Conservation (phyloP, 2,888 invertebrate genomes). For the Suillia variegata region DNA sequence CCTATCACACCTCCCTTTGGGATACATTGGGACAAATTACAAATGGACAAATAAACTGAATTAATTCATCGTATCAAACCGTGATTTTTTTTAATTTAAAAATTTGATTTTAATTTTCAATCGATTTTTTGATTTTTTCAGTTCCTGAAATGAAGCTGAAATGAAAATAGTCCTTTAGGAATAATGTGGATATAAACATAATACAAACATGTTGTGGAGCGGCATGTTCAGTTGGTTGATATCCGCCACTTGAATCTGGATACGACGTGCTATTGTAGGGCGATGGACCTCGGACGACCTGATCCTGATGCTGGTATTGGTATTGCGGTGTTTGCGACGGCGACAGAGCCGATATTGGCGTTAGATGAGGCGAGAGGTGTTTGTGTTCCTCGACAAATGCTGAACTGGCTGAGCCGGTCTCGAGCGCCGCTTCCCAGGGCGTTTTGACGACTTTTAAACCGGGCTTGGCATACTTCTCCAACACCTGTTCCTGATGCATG, state of each 20-base stretch:
- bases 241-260: too few species aligned
- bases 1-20: too few species aligned
- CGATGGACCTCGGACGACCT: slow-evolving; percentile 15
- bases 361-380: slow-evolving; percentile 30
- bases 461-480: slow-evolving; percentile 66
- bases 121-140: too few species aligned
- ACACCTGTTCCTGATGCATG: slow-evolving; percentile 68
- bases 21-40: too few species aligned
- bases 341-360: slow-evolving; percentile 20
- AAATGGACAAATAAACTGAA: too few species aligned
- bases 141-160: too few species aligned
- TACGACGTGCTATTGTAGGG: slow-evolving; percentile 19
- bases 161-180: not conserved
- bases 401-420: slow-evolving; percentile 72
- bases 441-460: slow-evolving; percentile 68
- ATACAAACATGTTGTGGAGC: not conserved
- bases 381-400: slow-evolving; percentile 70
- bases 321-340: slow-evolving; percentile 23
- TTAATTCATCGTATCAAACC: too few species aligned
- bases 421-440: slow-evolving; percentile 75
- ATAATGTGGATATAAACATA: not conserved
- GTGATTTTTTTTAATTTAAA: too few species aligned
- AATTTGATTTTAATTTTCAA: too few species aligned
- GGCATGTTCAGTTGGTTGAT: too few species aligned
- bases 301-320: not conserved